phyloP scores from a whole-genome alignment of 1,140 invertebrate genomes.

The Drosophila kohkoa region DNA sequence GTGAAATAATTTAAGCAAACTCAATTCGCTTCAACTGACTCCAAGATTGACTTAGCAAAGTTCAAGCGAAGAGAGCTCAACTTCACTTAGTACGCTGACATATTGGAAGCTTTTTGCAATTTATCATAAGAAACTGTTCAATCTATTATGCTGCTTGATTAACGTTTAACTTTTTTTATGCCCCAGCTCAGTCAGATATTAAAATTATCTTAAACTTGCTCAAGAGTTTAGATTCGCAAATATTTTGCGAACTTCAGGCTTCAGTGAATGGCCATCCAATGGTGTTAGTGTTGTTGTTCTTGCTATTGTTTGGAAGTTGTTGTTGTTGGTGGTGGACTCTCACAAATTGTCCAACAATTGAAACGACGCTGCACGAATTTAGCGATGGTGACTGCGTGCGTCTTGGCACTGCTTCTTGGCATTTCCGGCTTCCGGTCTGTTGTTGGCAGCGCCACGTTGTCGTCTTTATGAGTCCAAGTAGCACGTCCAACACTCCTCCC shows the following conservation, averaged over 20 bases:
- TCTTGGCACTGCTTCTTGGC: conserved; percentile 70
- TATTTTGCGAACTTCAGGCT: conserved; percentile 55
- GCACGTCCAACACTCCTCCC: neutral
- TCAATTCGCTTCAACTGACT: neutral
- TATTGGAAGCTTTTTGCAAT: conserved; percentile 4
- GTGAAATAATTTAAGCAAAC: conserved; percentile 4
- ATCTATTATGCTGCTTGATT: conserved; percentile 17
- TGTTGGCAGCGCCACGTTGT: conserved; percentile 66
- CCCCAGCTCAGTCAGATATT: neutral
- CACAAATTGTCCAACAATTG: conserved; percentile 70
- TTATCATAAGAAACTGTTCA: conserved; percentile 4
- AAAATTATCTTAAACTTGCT: conserved; percentile 21
- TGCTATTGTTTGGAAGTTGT: neutral
- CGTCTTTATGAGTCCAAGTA: conserved; percentile 56
- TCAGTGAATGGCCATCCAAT: conserved; percentile 5
- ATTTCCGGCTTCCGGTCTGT: conserved; percentile 74
- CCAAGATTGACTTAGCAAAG: neutral
- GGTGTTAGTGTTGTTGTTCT: neutral
- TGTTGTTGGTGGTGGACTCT: conserved; percentile 20
- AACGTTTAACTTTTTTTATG: conserved; percentile 13
- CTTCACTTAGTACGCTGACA: neutral
- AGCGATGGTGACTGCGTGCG: conserved; percentile 41
- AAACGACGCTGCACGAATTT: conserved; percentile 34
- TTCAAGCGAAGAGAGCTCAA: neutral
- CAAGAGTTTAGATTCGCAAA: conserved; percentile 46